Conservation (phyloP, 1,140 invertebrate species). For the Teleopsis dalmanni region DNA sequence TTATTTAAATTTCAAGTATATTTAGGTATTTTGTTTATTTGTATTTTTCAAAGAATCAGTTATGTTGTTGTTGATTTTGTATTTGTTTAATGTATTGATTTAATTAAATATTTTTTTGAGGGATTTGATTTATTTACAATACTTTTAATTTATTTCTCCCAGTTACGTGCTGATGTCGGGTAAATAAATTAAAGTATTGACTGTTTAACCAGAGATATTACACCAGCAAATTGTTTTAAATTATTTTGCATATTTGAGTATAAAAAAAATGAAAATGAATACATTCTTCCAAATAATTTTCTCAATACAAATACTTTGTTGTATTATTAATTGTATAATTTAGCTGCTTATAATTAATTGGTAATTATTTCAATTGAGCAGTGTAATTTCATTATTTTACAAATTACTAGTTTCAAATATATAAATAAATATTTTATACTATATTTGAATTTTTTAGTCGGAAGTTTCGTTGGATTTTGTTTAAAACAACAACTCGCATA, state of each 20-base stretch:
- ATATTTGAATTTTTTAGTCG: neutral
- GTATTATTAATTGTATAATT: slow-evolving; percentile 17
- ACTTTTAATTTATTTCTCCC: slow-evolving; percentile 44
- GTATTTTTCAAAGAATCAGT: slow-evolving; percentile 13
- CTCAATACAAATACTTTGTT: slow-evolving; percentile 8
- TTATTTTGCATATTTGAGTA: neutral
- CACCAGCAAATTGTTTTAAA: slow-evolving; percentile 45
- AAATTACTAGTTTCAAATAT: too few relatives aligned
- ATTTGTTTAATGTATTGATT: slow-evolving; percentile 22
- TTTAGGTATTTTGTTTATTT: slow-evolving; percentile 27
- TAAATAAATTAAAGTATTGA: slow-evolving; percentile 45
- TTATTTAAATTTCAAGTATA: slow-evolving; percentile 22
- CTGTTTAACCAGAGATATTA: slow-evolving; percentile 44
- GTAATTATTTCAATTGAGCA: too few relatives aligned
- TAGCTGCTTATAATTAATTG: too few relatives aligned
- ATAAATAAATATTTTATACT: too few relatives aligned
- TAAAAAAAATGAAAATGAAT: neutral
- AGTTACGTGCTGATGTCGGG: slow-evolving; percentile 14
- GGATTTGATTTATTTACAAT: slow-evolving; percentile 32
- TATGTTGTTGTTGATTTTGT: slow-evolving; percentile 2
- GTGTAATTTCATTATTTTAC: too few relatives aligned
- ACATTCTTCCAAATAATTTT: slow-evolving; percentile 11
- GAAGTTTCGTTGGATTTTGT: slow-evolving; percentile 5
- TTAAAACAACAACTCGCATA: slow-evolving; percentile 40
- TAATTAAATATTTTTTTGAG: slow-evolving; percentile 37